Conservation (phyloP, 2,113 vertebrate genomes). For the Prionailurus viverrinus region DNA sequence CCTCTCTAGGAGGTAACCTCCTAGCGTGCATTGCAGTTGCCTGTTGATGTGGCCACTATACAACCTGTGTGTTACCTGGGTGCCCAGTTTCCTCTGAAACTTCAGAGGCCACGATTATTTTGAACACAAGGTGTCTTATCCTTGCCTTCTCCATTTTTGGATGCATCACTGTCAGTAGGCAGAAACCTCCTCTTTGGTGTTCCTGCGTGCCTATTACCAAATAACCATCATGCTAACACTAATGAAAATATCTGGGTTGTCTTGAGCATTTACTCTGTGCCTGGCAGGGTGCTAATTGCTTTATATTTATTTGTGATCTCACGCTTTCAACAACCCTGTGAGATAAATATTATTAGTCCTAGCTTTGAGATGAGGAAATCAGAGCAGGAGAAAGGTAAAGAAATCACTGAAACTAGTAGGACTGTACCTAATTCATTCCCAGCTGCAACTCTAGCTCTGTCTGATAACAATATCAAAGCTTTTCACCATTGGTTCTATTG, state of each 20-base stretch:
- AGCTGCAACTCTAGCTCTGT: neutral
- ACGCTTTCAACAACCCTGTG: neutral
- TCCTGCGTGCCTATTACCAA: neutral
- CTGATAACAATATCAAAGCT: neutral
- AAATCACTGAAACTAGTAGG: neutral
- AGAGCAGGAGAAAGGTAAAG: neutral
- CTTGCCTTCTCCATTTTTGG: neutral
- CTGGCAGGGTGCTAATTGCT: neutral
- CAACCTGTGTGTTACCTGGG: neutral
- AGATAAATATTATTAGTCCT: neutral
- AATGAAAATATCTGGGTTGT: neutral
- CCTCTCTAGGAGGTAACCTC: neutral
- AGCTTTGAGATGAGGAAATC: neutral
- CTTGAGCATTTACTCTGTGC: neutral
- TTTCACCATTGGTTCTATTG: neutral
- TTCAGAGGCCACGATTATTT: neutral
- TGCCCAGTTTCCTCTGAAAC: neutral
- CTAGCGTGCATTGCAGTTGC: neutral
- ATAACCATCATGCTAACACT: neutral
- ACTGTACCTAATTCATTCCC: neutral
- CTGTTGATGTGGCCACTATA: neutral
- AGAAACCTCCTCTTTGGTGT: neutral
- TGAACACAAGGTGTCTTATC: neutral
- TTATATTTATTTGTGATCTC: constrained; percentile 29
- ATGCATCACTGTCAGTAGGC: neutral